These are phyloP conservation scores for Smutsia temminckii DNA, from an alignment of 2,797 vertebrate genomes.

Conservation along the genomic window DNA sequence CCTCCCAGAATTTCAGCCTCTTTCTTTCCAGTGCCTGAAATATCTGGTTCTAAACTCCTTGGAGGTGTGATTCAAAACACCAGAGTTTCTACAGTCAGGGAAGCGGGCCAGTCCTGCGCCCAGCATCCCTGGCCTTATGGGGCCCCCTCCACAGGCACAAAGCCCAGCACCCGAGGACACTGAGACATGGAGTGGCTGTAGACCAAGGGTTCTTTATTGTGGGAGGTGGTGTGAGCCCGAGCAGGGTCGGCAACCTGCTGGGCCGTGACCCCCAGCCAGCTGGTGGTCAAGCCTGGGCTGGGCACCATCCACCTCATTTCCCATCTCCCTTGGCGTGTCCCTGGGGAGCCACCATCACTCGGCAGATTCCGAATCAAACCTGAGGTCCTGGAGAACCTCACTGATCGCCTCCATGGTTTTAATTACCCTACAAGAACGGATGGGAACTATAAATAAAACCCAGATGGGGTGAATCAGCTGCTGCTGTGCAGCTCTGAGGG, in stretches of 20 bases:
- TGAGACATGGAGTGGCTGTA: not conserved
- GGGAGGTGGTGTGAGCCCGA: not conserved
- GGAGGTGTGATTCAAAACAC: not conserved
- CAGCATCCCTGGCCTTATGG: not conserved
- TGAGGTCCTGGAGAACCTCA: constrained; percentile 97
- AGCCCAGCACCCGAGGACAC: not conserved
- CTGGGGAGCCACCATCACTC: constrained; percentile 85
- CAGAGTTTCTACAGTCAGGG: not conserved
- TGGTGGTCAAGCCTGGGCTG: constrained; percentile 23
- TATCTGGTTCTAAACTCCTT: not conserved
- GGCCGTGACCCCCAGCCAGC: constrained; percentile 30
- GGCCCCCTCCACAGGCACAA: not conserved
- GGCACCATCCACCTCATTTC: not conserved
- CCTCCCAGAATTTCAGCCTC: not conserved
- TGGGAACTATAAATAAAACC: constrained; percentile 89
- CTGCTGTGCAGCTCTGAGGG: constrained; percentile 73
- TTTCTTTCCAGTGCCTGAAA: not conserved
- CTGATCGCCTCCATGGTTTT: constrained; percentile 95
- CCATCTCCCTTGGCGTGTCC: constrained; percentile 67
- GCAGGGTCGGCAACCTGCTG: not conserved
- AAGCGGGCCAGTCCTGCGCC: not conserved
- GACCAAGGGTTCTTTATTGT: constrained; percentile 57
- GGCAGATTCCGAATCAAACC: constrained; percentile 95
- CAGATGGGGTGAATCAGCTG: constrained; percentile 86
- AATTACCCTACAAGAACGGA: constrained; percentile 92